A percentile compares a stretch with the other conserved stretches of the same genome.
phyloP scores from a whole-genome alignment of 2,888 invertebrate genomes.

The Arctia plantaginis region DNA sequence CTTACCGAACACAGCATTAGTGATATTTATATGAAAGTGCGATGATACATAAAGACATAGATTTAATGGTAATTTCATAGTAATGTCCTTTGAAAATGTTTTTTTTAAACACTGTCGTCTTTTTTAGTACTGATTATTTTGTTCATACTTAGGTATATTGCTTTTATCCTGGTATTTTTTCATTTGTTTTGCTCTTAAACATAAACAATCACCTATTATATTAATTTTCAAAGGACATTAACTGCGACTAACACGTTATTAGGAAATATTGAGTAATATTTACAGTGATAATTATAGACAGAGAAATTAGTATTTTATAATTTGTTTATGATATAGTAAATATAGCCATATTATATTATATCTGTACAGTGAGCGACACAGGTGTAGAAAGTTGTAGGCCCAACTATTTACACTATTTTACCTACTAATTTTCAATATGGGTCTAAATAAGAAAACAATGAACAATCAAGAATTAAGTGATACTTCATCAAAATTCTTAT shows the following conservation, averaged over 20 bases:
- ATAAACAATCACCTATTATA: too few relatives aligned
- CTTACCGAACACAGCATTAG: slow-evolving; percentile 71
- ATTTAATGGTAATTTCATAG: slow-evolving; percentile 34
- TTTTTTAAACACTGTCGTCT: background rate
- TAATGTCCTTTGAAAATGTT: slow-evolving; percentile 32
- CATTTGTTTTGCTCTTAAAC: background rate
- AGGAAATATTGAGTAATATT: slow-evolving; percentile 52
- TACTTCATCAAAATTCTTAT: background rate
- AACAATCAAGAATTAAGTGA: background rate
- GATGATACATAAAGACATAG: slow-evolving; percentile 34
- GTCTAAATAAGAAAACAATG: slow-evolving; percentile 32
- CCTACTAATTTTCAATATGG: slow-evolving; percentile 61
- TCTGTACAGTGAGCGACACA: slow-evolving; percentile 83
- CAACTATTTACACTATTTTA: slow-evolving; percentile 74
- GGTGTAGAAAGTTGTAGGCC: slow-evolving; percentile 77
- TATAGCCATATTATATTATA: slow-evolving; percentile 54
- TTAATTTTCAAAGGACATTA: slow-evolving; percentile 41
- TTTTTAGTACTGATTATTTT: background rate
- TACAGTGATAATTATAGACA: slow-evolving; percentile 51
- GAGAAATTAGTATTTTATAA: slow-evolving; percentile 52
- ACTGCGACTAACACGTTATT: slow-evolving; percentile 36
- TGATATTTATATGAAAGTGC: slow-evolving; percentile 57
- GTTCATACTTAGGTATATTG: background rate
- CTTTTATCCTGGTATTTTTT: background rate
- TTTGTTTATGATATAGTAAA: slow-evolving; percentile 45